Evolutionary conservation across 2,888 invertebrate genomes (phyloP), one percentile per base, ranked within the genome.

Genomic region (Tiliacea aurago): DNA sequence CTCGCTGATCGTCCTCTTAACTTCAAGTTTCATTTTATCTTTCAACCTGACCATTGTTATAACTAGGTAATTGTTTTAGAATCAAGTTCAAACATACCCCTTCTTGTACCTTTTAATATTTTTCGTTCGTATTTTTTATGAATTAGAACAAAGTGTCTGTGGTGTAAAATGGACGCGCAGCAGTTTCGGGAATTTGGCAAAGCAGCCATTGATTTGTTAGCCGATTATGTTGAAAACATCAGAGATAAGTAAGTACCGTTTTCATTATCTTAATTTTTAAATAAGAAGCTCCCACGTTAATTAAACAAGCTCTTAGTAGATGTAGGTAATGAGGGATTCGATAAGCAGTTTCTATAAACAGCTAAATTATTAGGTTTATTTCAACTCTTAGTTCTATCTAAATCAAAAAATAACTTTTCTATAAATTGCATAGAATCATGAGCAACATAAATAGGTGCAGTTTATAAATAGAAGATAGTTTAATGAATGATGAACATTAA

Each of bases 181-280:
- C 97, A 98, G 90, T 98, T 98, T 94, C 97, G 98, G 80, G 97
- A 98, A 87, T 98, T 98, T 90, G 99, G 98, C 49, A 98, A 98
- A 91, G 98, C 99, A 45, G 97, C 98, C 77, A 97, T 99, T 80
- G 99, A 99, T 93, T 98, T 98, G 90, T 97, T 99, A 47, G 98
- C 98, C n/a, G 98, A 99, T 92, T 99, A 99, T 93, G 96, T 98
- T 83, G 98, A 99, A 84, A 98, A 97, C 86, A 97, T 99, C 81
- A 97, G 98, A 88, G 98, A 98, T 83, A 97, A 97, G 97, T 98
- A 95, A 93, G 96, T 87, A 70, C 51, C n/a, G 45, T 62, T 65
- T 49, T 70, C 23, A 61, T 45, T 33, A 49, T 43, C 18, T 41
- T 41, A 23, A n/a, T 53, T 68, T 45, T 3, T 0, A 20, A 69